Evolutionary conservation across 2,888 invertebrate species (phyloP), one percentile per base, ranked within the genome.

Genomic region (Ormyrus thymus): DNA sequence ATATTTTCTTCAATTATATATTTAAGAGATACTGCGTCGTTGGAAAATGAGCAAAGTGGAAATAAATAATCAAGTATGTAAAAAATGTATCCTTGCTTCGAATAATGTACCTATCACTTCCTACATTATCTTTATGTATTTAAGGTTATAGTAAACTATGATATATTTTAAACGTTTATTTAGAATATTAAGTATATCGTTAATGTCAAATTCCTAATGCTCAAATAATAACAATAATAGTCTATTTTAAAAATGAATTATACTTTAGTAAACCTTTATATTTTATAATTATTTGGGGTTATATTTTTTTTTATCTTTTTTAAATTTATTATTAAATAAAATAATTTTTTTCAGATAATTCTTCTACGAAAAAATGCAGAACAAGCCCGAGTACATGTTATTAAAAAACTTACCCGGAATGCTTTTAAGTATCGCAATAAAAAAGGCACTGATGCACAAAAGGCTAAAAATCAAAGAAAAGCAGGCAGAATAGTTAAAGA

Each of bases 61-160:
- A 74, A 82, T 88, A 61, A 88, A 89, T 64, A 87, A 88, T 61
- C 87, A 89, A 83, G 89, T 88, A 72, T 64, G 85, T 82, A 11
- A 29, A n/a, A 5, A 29, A 29, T 29, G 3, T 9, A 43, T 15
- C 48, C 48, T 68, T 51, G 29, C 43, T 64, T 7, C 15, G 7
- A 45, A n/a, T 46, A 64, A 6, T 11, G 10, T 7, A 50, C 43
- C 11, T 66, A 51, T n/a, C 10, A 53, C 10, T 55, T 5, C 51
- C 13, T 13, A 11, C 45, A 1, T 59, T 71, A n/a, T 65, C 15
- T 65, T 9, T 1, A n/a, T 55, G 13, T 7, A 50, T 15, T 66
- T 66, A 51, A 74, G 66, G 65, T 74, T 74, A 66, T 65, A 15
- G 15, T 64, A 46, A 62, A 46, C 55, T 15, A 29, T 29, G 29